Evolutionary conservation across 92 coral and sea anemone genomes (phyloP).

Genomic region (Bergia sp.): DNA sequence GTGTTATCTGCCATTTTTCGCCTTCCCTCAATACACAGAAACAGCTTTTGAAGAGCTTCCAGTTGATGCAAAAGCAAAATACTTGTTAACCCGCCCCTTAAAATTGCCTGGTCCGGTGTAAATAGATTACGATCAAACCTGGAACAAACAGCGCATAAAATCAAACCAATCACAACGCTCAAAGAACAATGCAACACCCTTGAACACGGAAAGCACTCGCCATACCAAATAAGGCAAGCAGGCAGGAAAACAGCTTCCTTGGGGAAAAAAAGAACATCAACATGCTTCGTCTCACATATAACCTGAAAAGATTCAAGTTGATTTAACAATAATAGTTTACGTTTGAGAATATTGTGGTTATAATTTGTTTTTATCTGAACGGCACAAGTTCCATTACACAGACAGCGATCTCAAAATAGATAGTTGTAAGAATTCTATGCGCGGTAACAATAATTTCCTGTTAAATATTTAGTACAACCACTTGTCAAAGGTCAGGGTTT

Average conservation of each 20-base stretch:
- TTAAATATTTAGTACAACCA: not conserved
- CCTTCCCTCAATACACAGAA: not conserved
- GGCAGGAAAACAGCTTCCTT: slow-evolving; percentile 20
- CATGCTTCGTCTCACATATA: not conserved
- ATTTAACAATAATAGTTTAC: too few relatives aligned
- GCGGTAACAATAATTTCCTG: not conserved
- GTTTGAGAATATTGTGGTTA: too few relatives aligned
- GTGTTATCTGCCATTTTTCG: slow-evolving; percentile 29
- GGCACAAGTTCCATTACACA: not conserved
- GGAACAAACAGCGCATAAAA: slow-evolving; percentile 28
- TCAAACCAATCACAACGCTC: slow-evolving; percentile 69
- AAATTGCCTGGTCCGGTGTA: slow-evolving; percentile 46
- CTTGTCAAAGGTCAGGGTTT: not conserved
- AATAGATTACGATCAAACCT: slow-evolving; percentile 37
- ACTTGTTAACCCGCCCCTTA: slow-evolving; percentile 39
- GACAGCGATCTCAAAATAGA: not conserved
- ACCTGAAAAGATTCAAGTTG: not conserved
- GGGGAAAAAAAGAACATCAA: not conserved
- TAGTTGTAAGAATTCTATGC: not conserved
- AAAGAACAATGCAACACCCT: slow-evolving; percentile 44
- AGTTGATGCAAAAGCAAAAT: not conserved
- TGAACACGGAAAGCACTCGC: not conserved
- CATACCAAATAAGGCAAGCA: slow-evolving; percentile 42
- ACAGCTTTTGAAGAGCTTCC: not conserved
- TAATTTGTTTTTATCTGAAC: too few relatives aligned